Base-by-base conservation (phyloP, 30 jellyfish, hydroid and myxozoan genomes). In the Aurelia coerulea region DNA sequence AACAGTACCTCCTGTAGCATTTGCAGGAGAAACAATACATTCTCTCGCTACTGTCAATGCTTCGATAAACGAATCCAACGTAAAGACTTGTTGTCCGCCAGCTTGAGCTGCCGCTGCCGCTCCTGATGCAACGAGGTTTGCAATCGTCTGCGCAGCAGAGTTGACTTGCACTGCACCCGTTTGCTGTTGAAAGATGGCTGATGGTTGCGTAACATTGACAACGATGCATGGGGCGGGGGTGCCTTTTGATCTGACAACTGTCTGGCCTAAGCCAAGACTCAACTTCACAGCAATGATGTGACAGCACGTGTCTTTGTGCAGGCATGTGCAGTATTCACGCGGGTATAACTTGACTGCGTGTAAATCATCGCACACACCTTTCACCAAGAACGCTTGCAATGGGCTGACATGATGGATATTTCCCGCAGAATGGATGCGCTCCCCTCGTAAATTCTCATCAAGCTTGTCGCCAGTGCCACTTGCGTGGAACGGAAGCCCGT, bases 301-400 rank as follows among this genome's bases (percentile, higher is more conserved):
- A 19, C 97, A 94, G 89, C 99, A 94, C 41, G 81, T 86, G 32
- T 89, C 97, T 29, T 79, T 84, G 31, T 68, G 62, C 59, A 88
- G 88, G 58, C 99, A 94, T 34, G 99, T 81, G 85, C 99, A 94
- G 53, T 96, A 94, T 76, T 94, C 96, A 42, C 93, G 95, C 50
- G 99, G 99, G 69, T 82, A 94, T 53, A 94, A 65, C 63, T 83
- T 91, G 65, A 94, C 99, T 11, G 97, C 99, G 53, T 94, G 99
- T 29, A 94, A 68, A 66, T 93, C 89, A 52, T 92, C 87, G 54
- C 82, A 65, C 14, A 93, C 71, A 77, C 98, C 95, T 85, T 74
- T 87, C 73, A 93, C 98, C 32, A 93, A 69, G 64, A 93, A 93
- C 9, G 98, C 94, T 62, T 93, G 95, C 86, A 85, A 64, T 2